Conservation (phyloP, 92 coral and sea anemone species). For the Umimayanthus chanpuru region DNA sequence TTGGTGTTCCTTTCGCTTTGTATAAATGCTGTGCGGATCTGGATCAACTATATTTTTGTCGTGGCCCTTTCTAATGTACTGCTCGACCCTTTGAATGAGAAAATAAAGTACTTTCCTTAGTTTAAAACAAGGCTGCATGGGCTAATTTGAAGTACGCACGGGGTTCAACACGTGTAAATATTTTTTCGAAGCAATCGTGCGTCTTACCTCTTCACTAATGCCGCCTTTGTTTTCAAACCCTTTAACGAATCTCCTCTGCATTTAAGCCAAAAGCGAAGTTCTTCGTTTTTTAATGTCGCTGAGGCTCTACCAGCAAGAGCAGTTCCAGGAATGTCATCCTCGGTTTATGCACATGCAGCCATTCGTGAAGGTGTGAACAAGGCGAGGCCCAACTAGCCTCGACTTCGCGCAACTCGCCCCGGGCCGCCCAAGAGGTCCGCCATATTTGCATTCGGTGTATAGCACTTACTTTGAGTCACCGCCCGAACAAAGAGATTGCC, state of each 20-base stretch:
- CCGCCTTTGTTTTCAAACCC: constrained; percentile 36
- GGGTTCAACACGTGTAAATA: not conserved
- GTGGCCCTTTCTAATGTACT: constrained; percentile 50
- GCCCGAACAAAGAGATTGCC: too few species aligned
- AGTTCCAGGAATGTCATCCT: constrained; percentile 59
- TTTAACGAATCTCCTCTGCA: constrained; percentile 40
- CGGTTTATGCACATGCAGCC: constrained; percentile 47
- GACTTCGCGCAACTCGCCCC: constrained; percentile 35
- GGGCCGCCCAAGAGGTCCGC: constrained; percentile 48
- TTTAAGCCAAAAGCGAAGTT: constrained; percentile 36
- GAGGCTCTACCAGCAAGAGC: constrained; percentile 41
- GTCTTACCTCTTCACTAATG: constrained; percentile 7
- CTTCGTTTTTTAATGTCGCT: constrained; percentile 29
- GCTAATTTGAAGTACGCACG: not conserved
- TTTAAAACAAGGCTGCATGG: not conserved
- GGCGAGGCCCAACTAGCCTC: constrained; percentile 33
- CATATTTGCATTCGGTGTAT: constrained; percentile 54
- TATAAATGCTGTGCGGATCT: constrained; percentile 46
- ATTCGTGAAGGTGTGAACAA: not conserved
- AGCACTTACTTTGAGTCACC: too few species aligned
- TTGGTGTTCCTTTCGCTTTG: constrained; percentile 51
- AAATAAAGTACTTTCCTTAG: constrained; percentile 36
- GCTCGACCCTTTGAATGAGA: constrained; percentile 50
- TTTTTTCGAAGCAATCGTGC: not conserved
- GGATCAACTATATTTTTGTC: constrained; percentile 62